Evolutionary conservation across 2,888 invertebrate genomes (phyloP), one percentile per base, ranked within the genome.

Genomic region (Parasteatoda lunata): DNA sequence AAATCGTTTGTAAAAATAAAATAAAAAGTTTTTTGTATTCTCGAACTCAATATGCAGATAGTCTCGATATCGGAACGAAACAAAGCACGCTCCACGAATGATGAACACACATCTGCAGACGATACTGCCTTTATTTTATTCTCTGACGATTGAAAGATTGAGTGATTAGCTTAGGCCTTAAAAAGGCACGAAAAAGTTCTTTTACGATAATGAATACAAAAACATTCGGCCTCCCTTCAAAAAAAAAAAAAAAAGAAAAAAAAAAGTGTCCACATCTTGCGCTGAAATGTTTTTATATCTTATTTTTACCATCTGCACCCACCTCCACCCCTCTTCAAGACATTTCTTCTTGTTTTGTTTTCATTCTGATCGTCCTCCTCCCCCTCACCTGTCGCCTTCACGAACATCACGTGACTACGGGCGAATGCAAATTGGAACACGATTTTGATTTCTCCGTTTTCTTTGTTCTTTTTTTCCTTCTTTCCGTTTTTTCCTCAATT

Each of bases 391-490:
- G 85, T 86, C 85, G 85, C 80, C 45, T 52, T 77, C 47, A 64
- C 52, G 72, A 52, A 71, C 49, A 72, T 77, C 76, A 86, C 79
- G 77, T 79, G 80, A 66, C 79, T 80, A 51, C 47, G 76, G 79
- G 66, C 78, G 72, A 77, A 86, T 86, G 85, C 85, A 86, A 86
- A 86, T 86, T 86, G 80, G 85, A 71, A 86, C 85, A 80, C 71
- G 85, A 86, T 76, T 80, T 76, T 79, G 75, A 69, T 85, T 59
- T 79, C 71, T 70, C n/a, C 48, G 15, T 30, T 72, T 84, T 85
- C 47, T 71, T 11, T 45, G 47, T 64, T 13, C 76, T 30, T 52
- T 66, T 64, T 51, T 9, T 48, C 51, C 70, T 52, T 68, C 47
- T 30, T 66, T 51, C 13, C 77, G 51, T 52, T 77, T 45, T 71